Percentiles rank a stretch among this genome's conserved stretches.
phyloP scores from a whole-genome alignment of 2,113 vertebrate species.

The Lichenostomus cassidix region DNA sequence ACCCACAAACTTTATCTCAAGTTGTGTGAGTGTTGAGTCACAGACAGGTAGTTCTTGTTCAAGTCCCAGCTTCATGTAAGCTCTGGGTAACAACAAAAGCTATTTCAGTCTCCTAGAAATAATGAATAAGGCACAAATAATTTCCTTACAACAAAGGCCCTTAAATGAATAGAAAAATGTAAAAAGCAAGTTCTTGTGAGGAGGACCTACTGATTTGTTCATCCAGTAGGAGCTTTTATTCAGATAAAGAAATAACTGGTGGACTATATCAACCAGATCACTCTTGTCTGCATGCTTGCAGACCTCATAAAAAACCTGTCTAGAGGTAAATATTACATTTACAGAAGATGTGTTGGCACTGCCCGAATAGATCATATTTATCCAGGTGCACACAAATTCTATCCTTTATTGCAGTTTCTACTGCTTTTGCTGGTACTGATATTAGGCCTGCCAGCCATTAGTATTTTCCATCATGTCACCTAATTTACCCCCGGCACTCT shows the following conservation, averaged over 20 bases:
- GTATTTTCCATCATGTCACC: neutral
- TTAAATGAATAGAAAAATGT: neutral
- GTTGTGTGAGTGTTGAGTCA: conserved; percentile 48
- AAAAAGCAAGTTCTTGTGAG: neutral
- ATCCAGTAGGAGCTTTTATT: neutral
- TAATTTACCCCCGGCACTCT: neutral
- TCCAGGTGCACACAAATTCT: neutral
- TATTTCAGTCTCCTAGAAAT: conserved; percentile 10
- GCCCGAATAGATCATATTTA: neutral
- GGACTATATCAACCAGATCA: neutral
- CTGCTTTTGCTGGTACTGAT: neutral
- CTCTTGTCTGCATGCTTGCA: neutral
- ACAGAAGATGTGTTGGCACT: neutral
- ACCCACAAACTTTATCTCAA: conserved; percentile 57
- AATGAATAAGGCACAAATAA: neutral
- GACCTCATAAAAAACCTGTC: neutral
- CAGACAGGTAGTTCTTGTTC: conserved; percentile 61
- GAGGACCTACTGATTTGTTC: neutral
- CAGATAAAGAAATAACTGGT: neutral
- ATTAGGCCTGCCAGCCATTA: neutral
- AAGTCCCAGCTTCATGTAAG: neutral
- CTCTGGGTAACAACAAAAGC: conserved; percentile 2
- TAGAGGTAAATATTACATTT: neutral
- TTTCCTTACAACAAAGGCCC: neutral
- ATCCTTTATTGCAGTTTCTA: neutral